Evolutionary conservation across 2,888 invertebrate genomes (phyloP), one percentile per base, ranked within the genome.

Genomic region (Anthophora plumipes): DNA sequence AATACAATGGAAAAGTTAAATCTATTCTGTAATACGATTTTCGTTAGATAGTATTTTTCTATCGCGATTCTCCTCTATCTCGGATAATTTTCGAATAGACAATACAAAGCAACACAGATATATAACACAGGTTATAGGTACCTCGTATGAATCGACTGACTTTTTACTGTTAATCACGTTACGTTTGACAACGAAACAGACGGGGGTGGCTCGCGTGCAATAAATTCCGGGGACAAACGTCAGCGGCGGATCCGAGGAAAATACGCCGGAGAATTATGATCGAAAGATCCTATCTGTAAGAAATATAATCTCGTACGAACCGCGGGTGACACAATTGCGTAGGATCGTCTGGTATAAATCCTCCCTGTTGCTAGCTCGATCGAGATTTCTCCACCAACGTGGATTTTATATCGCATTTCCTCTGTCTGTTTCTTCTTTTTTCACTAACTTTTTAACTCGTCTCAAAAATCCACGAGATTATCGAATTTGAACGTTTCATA

Each of bases 231-330:
- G 54, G n/a, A 39, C 6, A 39, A 55, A 14, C 20, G n/a, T 20
- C 48, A 25, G 39, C 37, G 57, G 41, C 20, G 9, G 39, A 43
- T 67, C 31, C 54, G 63, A 11, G 43, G 37, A 46, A 55, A 63
- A 71, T 52, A 54, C 43, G 63, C 0, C 1, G 48, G 31, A 59
- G 67, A 59, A 67, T 59, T 59, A 61, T 54, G 74, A 75, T 54
- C 60, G 74, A 61, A 37, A n/a, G 61, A 61, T 68, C 39, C n/a
- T 41, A 50, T 57, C 46, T 11, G 43, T 5, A 11, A 41, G 70
- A 69, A 55, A 55, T 63, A 63, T 69, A 75, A 60, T 74, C 67
- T 68, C 67, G 20, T 12, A 7, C 31, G 14, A 67, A 43, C 59
- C 43, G 60, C 22, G 73, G 50, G 43, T 22, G 74, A 68, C 48